These are phyloP conservation scores for Toxostoma redivivum DNA, from an alignment of 2,113 vertebrate species.

Conservation along the genomic window DNA sequence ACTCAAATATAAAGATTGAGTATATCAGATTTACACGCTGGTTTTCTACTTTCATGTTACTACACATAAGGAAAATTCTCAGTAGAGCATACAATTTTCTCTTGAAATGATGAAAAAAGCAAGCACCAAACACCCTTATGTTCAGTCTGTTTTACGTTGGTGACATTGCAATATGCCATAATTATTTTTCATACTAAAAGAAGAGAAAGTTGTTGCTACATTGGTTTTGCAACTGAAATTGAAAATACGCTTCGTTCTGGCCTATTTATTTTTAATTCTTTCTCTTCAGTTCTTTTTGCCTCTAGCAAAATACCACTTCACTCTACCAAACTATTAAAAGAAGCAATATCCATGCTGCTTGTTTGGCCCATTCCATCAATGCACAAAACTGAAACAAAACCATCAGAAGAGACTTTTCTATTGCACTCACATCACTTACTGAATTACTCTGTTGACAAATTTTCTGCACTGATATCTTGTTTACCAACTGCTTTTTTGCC, in stretches of 20 bases:
- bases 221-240: slow-evolving; percentile 45
- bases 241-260: slow-evolving; percentile 58
- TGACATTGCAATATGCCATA: not conserved
- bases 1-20: not conserved
- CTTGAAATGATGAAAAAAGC: not conserved
- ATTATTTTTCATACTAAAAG: slow-evolving; percentile 47
- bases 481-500: not conserved
- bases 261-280: slow-evolving; percentile 67
- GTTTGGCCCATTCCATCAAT: not conserved
- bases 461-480: not conserved
- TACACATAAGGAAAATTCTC: not conserved
- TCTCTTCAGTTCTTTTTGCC: slow-evolving; percentile 26
- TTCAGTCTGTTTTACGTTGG: not conserved
- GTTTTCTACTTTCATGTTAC: not conserved
- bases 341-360: not conserved
- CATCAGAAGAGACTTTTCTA: not conserved
- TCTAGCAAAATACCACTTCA: slow-evolving; percentile 19
- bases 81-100: not conserved
- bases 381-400: not conserved
- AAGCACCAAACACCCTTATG: not conserved
- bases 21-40: not conserved
- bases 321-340: slow-evolving; percentile 1
- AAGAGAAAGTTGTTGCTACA: slow-evolving; percentile 17
- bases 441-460: not conserved
- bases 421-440: not conserved